Conservation (phyloP, 2,797 vertebrate genomes). For the Lutra lutra region DNA sequence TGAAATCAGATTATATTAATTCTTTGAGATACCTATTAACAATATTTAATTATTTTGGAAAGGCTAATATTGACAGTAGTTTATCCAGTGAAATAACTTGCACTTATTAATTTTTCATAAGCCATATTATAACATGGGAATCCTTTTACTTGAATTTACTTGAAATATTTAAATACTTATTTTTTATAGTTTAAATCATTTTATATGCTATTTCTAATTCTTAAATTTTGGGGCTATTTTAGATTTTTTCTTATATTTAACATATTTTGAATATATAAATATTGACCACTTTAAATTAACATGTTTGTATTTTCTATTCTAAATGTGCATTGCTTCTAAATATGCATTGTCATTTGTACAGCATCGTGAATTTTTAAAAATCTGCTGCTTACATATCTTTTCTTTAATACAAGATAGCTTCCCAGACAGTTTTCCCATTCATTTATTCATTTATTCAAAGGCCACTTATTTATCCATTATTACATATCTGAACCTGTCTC, state of each 20-base stretch:
- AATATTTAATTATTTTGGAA: not conserved
- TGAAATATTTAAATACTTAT: not conserved
- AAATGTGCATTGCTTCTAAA: not conserved
- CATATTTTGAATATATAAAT: not conserved
- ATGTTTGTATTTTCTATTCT: not conserved
- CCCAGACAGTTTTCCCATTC: not conserved
- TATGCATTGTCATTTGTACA: not conserved
- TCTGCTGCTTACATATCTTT: not conserved
- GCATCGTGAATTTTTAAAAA: not conserved
- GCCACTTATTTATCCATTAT: not conserved
- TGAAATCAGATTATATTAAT: not conserved
- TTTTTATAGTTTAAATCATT: not conserved
- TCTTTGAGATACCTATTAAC: not conserved
- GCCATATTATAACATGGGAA: not conserved
- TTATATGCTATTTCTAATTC: not conserved
- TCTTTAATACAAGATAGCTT: not conserved
- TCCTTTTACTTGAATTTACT: not conserved
- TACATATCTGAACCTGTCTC: not conserved
- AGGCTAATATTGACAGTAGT: not conserved
- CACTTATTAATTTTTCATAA: not conserved
- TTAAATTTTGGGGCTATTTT: not conserved
- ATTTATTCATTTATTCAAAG: not conserved
- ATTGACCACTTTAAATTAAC: not conserved
- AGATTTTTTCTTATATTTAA: not conserved
- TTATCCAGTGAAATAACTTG: not conserved